phyloP scores from a whole-genome alignment of 2,797 vertebrate species.

The Siniperca obscura region DNA sequence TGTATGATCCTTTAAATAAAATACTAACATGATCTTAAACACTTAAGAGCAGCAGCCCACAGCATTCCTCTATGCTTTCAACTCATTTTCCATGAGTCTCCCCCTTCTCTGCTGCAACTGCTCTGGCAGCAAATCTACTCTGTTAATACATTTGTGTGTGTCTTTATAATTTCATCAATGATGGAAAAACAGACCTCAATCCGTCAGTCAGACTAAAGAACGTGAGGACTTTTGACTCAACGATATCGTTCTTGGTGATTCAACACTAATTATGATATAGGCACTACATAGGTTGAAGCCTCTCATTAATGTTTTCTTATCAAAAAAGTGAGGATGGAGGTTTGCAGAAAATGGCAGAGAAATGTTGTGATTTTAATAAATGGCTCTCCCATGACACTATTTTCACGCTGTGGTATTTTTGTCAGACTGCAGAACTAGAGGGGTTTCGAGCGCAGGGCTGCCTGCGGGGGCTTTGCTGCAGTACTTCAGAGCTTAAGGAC shows the following conservation, averaged over 20 bases:
- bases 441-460: conserved; percentile 46
- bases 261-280: not conserved
- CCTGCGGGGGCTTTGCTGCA: conserved; percentile 57
- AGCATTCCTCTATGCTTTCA: not conserved
- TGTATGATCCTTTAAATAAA: not conserved
- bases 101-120: not conserved
- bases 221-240: not conserved
- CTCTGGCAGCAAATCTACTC: not conserved
- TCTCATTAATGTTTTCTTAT: not conserved
- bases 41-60: not conserved
- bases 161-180: not conserved
- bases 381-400: conserved; percentile 31
- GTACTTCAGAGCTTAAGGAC: conserved; percentile 44
- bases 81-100: not conserved
- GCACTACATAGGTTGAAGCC: not conserved
- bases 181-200: not conserved
- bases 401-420: conserved; percentile 61
- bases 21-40: not conserved
- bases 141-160: not conserved
- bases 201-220: not conserved
- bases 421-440: conserved; percentile 51
- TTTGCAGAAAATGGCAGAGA: conserved; percentile 19
- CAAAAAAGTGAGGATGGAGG: not conserved
- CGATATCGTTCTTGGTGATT: not conserved
- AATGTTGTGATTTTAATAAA: conserved; percentile 23